These are phyloP conservation scores for Crossaster papposus DNA, from an alignment of 53 echinoderm and acorn worm species.

Conservation along the genomic window DNA sequence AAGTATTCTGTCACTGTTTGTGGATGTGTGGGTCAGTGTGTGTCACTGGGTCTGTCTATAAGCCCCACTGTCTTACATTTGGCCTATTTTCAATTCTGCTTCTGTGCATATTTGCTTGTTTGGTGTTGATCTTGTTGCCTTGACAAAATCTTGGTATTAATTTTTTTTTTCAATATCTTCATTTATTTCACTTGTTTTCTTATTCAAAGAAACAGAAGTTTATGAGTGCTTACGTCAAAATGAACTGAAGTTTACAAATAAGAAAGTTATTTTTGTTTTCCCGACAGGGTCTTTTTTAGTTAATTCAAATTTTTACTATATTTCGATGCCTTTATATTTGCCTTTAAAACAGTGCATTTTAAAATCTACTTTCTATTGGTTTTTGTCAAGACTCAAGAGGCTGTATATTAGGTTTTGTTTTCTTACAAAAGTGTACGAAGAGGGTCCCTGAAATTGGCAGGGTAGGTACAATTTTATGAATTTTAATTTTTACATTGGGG, in stretches of 20 bases:
- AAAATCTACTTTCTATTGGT: neutral
- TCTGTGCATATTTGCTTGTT: too few relatives aligned
- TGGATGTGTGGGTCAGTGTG: neutral
- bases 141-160: too few relatives aligned
- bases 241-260: neutral
- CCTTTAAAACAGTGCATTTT: slow-evolving; percentile 6
- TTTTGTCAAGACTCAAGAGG: neutral
- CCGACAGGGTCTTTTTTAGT: neutral
- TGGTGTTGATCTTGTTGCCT: too few relatives aligned
- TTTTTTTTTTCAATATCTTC: neutral
- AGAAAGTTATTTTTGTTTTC: neutral
- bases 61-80: too few relatives aligned
- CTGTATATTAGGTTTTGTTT: neutral
- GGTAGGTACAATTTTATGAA: neutral
- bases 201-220: neutral
- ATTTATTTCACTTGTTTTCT: neutral
- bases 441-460: too few relatives aligned
- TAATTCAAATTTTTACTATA: neutral
- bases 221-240: neutral
- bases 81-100: too few relatives aligned
- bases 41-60: neutral
- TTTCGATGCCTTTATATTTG: slow-evolving; percentile 10
- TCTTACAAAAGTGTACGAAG: too few relatives aligned
- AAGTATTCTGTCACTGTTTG: neutral
- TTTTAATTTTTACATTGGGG: too few relatives aligned